Conservation (phyloP, 2,113 vertebrate species). For the Cynopterus brachyotis region DNA sequence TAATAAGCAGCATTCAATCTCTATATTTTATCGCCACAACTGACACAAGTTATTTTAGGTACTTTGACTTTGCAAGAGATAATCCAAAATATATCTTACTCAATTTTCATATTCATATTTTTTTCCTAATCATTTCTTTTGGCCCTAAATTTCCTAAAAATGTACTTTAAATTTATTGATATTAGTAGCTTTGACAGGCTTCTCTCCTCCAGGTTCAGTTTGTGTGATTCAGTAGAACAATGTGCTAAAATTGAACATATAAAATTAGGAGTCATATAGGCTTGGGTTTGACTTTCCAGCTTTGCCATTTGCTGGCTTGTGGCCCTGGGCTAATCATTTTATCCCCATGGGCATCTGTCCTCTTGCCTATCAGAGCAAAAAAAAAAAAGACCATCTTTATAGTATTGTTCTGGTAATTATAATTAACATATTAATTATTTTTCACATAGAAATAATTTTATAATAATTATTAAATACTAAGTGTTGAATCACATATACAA, state of each 20-base stretch:
- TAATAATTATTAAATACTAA: neutral
- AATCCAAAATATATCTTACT: neutral
- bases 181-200: neutral
- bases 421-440: neutral
- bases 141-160: neutral
- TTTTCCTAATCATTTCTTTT: neutral
- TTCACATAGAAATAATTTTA: neutral
- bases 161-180: neutral
- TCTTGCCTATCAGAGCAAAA: neutral
- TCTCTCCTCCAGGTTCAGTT: neutral
- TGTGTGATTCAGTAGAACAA: neutral
- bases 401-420: neutral
- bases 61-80: neutral
- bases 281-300: neutral
- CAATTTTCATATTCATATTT: neutral
- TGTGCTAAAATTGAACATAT: neutral
- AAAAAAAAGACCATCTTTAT: neutral
- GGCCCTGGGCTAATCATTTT: neutral
- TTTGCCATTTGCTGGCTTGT: neutral
- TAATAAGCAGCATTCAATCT: neutral
- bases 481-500: neutral
- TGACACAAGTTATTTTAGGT: neutral
- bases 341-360: neutral
- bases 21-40: neutral
- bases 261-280: neutral